Evolutionary conservation across 1,140 invertebrate species (phyloP).

Genomic region (Antheraea mylitta): DNA sequence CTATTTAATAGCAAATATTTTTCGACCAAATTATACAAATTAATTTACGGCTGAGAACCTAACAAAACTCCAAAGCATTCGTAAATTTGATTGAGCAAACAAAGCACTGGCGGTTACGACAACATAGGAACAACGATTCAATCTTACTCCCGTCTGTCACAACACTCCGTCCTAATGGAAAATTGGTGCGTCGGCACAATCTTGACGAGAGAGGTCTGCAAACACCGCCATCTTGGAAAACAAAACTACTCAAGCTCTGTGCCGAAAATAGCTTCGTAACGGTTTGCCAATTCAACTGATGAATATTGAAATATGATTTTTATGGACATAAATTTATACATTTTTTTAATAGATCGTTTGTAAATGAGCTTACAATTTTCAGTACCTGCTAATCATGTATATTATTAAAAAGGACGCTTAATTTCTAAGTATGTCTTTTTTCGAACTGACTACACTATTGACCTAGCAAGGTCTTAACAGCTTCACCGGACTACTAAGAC

Average conservation of each 20-base stretch:
- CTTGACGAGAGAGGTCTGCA: slow-evolving; percentile 37
- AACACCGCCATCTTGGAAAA: slow-evolving; percentile 41
- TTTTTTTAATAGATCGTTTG: too few relatives aligned
- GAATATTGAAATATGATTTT: not conserved
- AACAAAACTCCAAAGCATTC: slow-evolving; percentile 7
- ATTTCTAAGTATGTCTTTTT: too few relatives aligned
- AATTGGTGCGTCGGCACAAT: slow-evolving; percentile 39
- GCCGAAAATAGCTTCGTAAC: slow-evolving; percentile 3
- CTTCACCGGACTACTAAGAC: too few relatives aligned
- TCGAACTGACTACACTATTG: too few relatives aligned
- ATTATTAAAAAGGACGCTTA: too few relatives aligned
- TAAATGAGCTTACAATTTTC: too few relatives aligned
- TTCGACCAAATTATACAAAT: not conserved
- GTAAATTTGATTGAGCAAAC: slow-evolving; percentile 39
- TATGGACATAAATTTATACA: too few relatives aligned
- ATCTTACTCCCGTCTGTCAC: slow-evolving; percentile 36
- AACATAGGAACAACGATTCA: slow-evolving; percentile 43
- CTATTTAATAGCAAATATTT: not conserved
- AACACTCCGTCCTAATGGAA: slow-evolving; percentile 47
- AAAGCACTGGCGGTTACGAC: slow-evolving; percentile 31
- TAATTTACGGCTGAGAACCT: not conserved
- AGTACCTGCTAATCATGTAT: too few relatives aligned
- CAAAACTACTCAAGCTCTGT: slow-evolving; percentile 15
- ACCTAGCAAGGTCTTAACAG: too few relatives aligned
- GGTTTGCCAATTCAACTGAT: not conserved